These are phyloP conservation scores for Sarcoramphus papa DNA, from an alignment of 2,797 vertebrate genomes.

Conservation along the genomic window DNA sequence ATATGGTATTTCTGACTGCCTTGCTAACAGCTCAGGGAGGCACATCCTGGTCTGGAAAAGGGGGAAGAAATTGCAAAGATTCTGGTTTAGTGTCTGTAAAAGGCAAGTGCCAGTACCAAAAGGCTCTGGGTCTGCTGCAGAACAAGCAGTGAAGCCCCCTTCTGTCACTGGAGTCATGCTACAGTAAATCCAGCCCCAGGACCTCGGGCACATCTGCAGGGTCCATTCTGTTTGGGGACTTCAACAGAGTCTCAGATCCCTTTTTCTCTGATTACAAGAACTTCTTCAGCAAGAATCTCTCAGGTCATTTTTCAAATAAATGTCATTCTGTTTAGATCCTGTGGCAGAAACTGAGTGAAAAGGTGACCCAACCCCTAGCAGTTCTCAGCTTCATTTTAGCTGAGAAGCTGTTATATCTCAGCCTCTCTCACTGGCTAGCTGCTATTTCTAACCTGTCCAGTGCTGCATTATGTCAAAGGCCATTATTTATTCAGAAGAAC, in stretches of 20 bases:
- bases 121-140: not conserved
- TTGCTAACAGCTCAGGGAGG: not conserved
- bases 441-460: conserved; percentile 31
- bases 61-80: not conserved
- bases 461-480: conserved; percentile 28
- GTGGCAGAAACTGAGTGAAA: not conserved
- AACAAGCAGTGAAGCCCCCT: not conserved
- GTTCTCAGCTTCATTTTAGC: not conserved
- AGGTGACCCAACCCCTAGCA: not conserved
- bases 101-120: not conserved
- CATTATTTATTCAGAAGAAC: conserved; percentile 44
- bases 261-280: not conserved
- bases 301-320: not conserved
- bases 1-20: not conserved
- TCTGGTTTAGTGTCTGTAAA: not conserved
- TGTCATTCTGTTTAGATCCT: not conserved
- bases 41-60: not conserved
- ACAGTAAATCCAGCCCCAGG: not conserved
- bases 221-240: not conserved
- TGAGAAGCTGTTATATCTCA: not conserved
- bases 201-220: not conserved
- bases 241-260: not conserved
- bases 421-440: not conserved
- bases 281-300: not conserved
- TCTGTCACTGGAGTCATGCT: not conserved